Base-by-base conservation (phyloP, 2,888 invertebrate species). In the Limenitis camilla region DNA sequence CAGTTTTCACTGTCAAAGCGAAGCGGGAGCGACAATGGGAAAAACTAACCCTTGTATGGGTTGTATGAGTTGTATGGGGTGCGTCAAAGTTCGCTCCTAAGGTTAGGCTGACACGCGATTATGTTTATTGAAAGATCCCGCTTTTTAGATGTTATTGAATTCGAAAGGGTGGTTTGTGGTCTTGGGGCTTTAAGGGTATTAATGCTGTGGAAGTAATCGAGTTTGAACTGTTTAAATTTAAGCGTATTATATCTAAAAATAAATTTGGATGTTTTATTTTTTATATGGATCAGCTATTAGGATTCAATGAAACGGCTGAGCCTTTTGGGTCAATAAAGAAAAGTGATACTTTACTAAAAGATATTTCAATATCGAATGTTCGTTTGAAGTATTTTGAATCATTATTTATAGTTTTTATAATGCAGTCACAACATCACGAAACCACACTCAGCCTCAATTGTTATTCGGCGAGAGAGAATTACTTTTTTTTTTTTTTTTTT, bases 1-100 rank as follows among this genome's bases (percentile, higher is more conserved):
- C 86, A 85, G 85, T 83, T 81, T 81, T 79, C 81, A 70, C 78
- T 81, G 83, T 82, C 81, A 78, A 76, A 74, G 69, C 59, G 67
- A 60, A 75, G 69, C 59, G 67, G 61, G 67, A 69, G 68, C 67
- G 73, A 84, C 83, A 82, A 82, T 81, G 65, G 79, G 75, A 51
- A 51, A 46, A 51, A 51, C 50, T 51, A 51, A 51, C 50, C 50
- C 75, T 76, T 82, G 80, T 81, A 45, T 80, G 67, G 69, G 19
- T 19, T 19, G 19, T 19, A 19, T 19, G 19, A 19, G 19, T 19
- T 19, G 19, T 19, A 19, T 19, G 78, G 81, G 85, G 84, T 81
- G 78, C 77, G 83, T 83, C 81, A 80, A 69, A 70, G 71, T 74
- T 75, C 70, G 60, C 69, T 66, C 65, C 58, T 58, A 53, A 58